Base-by-base conservation (phyloP, 53 echinoderm and acorn worm genomes). In the Stichopus horrens region DNA sequence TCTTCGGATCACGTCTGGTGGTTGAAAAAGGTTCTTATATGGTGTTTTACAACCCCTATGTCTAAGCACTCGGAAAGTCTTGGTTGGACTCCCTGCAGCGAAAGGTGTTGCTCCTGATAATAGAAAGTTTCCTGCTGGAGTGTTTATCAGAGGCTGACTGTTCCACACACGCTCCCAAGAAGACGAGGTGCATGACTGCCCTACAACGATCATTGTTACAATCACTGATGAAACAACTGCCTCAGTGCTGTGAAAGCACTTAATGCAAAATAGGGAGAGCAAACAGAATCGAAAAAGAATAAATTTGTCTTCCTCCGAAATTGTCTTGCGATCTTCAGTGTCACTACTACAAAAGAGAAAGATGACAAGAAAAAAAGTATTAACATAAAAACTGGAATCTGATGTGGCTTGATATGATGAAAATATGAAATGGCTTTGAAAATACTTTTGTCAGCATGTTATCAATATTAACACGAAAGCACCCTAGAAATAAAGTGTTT, bases 91-190 rank as follows among this genome's bases (percentile, higher is more conserved):
- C 7, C 55, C 85, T 6, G 93, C 95, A 53, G 83, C 93, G 88
- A 88, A 91, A 21, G 93, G 74, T 14, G 93, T 95, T 59, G 91
- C 91, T 18, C 87, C 84, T 20, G 92, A 77, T 8, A 95, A 56
- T 51, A 93, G 67, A 9, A 95, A 9, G 77, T 95, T 95, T 20
- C 94, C 92, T 23, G 92, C 92, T 79, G 80, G 89, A 1, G 85
- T 86, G 57, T 88, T 21, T 11, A 89, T 66, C 57, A 85, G 71
- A 4, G 89, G 92, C 82, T 92, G 92, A 53, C 89, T 89, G 58
- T 89, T 23, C 92, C 92, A 92, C 7, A 53, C 8, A 4, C 83
- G 21, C 10, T 23, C 10, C 74, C 85, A 79, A 0, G 82, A 86
- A 58, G 89, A 92, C 14, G 63, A 57, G 1, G 60, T 53, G 82